Conservation (phyloP, 2,113 vertebrate species). For the Brachyhypopomus gauderio region DNA sequence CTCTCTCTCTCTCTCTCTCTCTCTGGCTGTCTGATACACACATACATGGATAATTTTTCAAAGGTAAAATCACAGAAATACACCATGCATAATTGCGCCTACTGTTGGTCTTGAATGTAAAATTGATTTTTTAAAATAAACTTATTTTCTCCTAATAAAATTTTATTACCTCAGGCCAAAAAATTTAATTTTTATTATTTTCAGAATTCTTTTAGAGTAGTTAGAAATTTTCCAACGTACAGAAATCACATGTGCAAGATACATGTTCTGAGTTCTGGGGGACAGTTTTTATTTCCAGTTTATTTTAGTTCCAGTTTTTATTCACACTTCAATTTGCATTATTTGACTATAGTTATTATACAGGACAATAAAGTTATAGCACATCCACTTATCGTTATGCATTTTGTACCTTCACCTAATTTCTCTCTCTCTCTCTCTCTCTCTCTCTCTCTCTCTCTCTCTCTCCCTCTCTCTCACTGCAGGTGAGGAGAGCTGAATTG, state of each 20-base stretch:
- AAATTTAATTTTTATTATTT: no score
- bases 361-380: background rate
- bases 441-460: constrained; percentile 46
- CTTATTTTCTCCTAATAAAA: background rate
- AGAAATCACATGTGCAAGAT: no score
- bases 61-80: background rate
- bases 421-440: constrained; percentile 22
- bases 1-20: constrained; percentile 14
- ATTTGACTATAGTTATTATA: background rate
- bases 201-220: no score
- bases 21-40: constrained; percentile 21
- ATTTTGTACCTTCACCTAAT: background rate
- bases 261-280: no score
- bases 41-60: constrained; percentile 28
- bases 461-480: constrained; percentile 77
- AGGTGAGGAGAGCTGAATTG: constrained; percentile 98
- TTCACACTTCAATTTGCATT: background rate
- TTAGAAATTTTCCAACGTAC: no score
- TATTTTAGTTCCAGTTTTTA: no score
- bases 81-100: background rate
- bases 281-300: no score
- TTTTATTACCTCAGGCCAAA: background rate
- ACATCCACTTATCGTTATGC: background rate
- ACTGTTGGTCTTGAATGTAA: background rate
- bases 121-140: background rate